Percentiles rank a stretch among this genome's conserved stretches.
Evolutionary conservation across 2,888 invertebrate genomes (phyloP).

Genomic region (Phorcus lineatus): DNA sequence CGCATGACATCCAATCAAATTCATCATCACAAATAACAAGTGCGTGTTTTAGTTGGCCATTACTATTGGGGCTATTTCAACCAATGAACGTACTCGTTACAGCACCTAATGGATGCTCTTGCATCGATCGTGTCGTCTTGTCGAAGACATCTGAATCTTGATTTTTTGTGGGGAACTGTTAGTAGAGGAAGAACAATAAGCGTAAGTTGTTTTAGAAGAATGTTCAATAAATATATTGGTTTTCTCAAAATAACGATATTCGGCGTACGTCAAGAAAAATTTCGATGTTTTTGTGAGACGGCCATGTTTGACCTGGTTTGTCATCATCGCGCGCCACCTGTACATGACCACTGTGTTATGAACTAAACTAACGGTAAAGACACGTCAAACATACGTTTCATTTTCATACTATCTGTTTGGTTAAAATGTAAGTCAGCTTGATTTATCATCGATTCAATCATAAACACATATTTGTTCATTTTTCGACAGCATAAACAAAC

Average conservation of each 20-base stretch:
- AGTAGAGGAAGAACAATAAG: slow-evolving; percentile 27
- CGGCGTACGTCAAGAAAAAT: neutral
- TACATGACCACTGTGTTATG: neutral
- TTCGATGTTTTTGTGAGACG: neutral
- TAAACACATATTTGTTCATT: too few species aligned
- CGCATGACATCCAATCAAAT: neutral
- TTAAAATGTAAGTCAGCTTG: neutral
- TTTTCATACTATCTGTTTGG: neutral
- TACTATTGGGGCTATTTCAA: slow-evolving; percentile 22
- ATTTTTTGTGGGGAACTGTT: slow-evolving; percentile 64
- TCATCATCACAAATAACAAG: neutral
- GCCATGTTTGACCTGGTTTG: slow-evolving; percentile 26
- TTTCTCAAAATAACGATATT: neutral
- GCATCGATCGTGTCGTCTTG: slow-evolving; percentile 64
- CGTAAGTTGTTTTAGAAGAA: slow-evolving; percentile 30
- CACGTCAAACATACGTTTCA: neutral
- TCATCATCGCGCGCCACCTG: slow-evolving; percentile 3
- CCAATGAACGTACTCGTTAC: slow-evolving; percentile 36
- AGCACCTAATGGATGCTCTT: slow-evolving; percentile 62
- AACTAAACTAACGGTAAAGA: neutral
- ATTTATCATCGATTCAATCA: too few species aligned
- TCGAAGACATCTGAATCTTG: slow-evolving; percentile 61
- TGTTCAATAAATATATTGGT: too few species aligned
- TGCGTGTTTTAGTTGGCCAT: neutral
- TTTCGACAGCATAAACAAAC: neutral